phyloP scores from a whole-genome alignment of 1,140 invertebrate genomes.

The Paralvinella palmiformis region DNA sequence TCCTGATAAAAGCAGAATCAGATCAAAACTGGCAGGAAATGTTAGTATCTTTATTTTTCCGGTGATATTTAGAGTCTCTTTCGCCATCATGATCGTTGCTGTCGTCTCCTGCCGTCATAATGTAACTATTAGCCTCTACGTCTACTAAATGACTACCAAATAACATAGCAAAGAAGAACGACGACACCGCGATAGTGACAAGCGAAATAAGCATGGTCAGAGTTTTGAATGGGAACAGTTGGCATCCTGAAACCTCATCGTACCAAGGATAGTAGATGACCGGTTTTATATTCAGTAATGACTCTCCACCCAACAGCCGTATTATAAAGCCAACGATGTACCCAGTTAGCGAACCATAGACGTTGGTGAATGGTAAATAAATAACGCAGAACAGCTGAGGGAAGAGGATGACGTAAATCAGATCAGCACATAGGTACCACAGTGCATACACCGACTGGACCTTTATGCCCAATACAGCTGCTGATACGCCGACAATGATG shows the following conservation, averaged over 20 bases:
- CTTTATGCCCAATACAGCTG: slow-evolving; percentile 90
- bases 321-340: slow-evolving; percentile 85
- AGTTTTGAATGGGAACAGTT: slow-evolving; percentile 21
- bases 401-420: too few species aligned
- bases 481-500: slow-evolving; percentile 81
- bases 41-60: too few species aligned
- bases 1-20: too few species aligned
- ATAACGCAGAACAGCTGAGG: slow-evolving; percentile 95
- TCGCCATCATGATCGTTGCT: too few species aligned
- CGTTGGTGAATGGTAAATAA: slow-evolving; percentile 82
- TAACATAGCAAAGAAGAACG: too few species aligned
- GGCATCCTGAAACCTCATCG: slow-evolving; percentile 13
- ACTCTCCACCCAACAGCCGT: slow-evolving; percentile 80
- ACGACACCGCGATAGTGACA: slow-evolving; percentile 53
- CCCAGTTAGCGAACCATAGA: slow-evolving; percentile 79
- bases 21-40: too few species aligned
- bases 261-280: slow-evolving; percentile 72
- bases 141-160: too few species aligned
- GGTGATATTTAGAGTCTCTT: too few species aligned
- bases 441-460: slow-evolving; percentile 95
- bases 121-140: too few species aligned
- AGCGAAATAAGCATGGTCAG: slow-evolving; percentile 59
- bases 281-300: slow-evolving; percentile 71
- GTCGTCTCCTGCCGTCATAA: too few species aligned
- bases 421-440: slow-evolving; percentile 90